Percentiles rank a stretch among this genome's conserved stretches.
Conservation (phyloP, 2,113 vertebrate species). For the Cryptotis parvus region DNA sequence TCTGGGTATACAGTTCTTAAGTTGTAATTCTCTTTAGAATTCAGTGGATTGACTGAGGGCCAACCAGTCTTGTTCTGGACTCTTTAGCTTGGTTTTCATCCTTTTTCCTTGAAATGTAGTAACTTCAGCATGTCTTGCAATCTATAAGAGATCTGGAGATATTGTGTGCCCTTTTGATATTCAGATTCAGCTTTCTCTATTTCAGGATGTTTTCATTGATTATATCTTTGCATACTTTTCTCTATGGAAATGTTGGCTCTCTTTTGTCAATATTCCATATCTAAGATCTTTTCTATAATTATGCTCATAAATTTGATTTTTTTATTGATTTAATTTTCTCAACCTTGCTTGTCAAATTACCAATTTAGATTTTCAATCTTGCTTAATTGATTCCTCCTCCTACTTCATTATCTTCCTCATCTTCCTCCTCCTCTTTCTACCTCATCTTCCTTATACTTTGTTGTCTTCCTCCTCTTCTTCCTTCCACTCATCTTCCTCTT, state of each 20-base stretch:
- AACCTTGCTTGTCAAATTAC: not conserved
- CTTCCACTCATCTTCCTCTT: not conserved
- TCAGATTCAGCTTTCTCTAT: constrained; percentile 15
- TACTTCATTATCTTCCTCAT: accelerated
- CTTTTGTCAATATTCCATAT: not conserved
- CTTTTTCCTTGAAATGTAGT: not conserved
- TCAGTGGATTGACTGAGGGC: not conserved
- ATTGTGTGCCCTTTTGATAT: not conserved
- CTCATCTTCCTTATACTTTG: not conserved
- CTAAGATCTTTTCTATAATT: not conserved
- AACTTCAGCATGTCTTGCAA: not conserved
- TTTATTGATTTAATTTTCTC: constrained; percentile 55
- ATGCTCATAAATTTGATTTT: constrained; percentile 27
- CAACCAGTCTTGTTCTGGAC: not conserved
- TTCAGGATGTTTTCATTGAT: constrained; percentile 59
- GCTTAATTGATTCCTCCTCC: not conserved
- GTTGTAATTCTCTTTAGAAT: not conserved
- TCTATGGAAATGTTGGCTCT: not conserved
- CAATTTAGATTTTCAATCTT: not conserved
- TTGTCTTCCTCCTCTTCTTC: not conserved
- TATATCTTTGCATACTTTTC: constrained; percentile 61
- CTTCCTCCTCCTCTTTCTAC: too few relatives aligned
- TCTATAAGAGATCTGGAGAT: not conserved
- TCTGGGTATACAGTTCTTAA: not conserved
- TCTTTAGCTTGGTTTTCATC: not conserved